Evolutionary conservation across 2,797 vertebrate genomes (phyloP).

Genomic region (Alca torda): DNA sequence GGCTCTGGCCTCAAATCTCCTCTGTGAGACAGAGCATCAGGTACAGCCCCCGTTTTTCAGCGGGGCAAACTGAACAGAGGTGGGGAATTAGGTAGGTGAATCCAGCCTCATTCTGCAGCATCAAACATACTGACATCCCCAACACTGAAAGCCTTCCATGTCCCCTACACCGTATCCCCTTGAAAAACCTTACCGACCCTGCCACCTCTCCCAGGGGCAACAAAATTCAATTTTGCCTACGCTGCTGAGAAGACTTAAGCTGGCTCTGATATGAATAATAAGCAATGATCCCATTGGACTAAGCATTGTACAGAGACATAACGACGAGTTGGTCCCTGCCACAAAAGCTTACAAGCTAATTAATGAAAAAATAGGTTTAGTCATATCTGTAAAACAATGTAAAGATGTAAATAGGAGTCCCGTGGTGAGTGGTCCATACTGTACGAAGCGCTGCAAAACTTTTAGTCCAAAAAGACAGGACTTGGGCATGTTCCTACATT

Average conservation of each 20-base stretch:
- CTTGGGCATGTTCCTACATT: not conserved
- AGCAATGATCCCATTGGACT: constrained; percentile 30
- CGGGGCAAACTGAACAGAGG: not conserved
- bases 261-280: constrained; percentile 46
- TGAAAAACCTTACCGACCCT: not conserved
- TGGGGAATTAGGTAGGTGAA: not conserved
- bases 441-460: not conserved
- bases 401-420: not conserved
- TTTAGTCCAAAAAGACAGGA: not conserved
- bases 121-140: not conserved
- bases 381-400: not conserved
- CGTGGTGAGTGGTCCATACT: not conserved
- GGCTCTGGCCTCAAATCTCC: not conserved
- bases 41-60: not conserved
- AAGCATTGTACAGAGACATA: not conserved
- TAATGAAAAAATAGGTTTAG: constrained; percentile 34
- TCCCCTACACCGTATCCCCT: not conserved
- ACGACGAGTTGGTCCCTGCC: not conserved
- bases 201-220: constrained; percentile 8
- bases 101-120: not conserved
- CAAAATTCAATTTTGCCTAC: constrained; percentile 52
- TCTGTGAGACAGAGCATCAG: not conserved
- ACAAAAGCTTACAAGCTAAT: constrained; percentile 49
- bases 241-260: constrained; percentile 23
- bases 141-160: not conserved